Base-by-base conservation (phyloP, 2,888 invertebrate species). In the Pemphredon lugubris region DNA sequence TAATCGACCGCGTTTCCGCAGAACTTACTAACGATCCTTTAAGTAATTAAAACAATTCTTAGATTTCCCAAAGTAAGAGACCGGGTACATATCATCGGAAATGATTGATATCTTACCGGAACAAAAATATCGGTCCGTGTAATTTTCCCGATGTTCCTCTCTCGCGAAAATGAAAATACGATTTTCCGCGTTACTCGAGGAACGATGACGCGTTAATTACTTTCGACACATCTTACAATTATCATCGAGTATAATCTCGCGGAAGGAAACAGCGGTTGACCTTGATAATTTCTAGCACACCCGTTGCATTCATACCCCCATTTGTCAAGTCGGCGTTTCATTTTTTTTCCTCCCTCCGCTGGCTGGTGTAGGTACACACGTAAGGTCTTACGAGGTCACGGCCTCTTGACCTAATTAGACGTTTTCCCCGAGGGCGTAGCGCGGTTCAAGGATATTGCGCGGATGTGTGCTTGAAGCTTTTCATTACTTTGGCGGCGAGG, bases 401-500 rank as follows among this genome's bases (percentile, higher is more conserved):
- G 58, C 58, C 66, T 45, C 59, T 70, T 75, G 73, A 75, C 75
- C 75, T 47, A 70, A 75, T 75, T 75, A 70, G 63, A 70, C 51
- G 16, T 60, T 63, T 51, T 20, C 59, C 61, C 50, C 11, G 60
- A 26, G 65, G 63, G 40, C 55, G 59, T 42, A 60, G 60, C 61
- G 7, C 50, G 64, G 64, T 63, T 72, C 67, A 63, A 67, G 73
- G 55, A 72, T 69, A 72, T 63, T 44, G 57, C 42, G 5, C 44
- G 61, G 47, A 50, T 45, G 55, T 58, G 50, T 32, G 45, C 58
- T 47, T 16, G n/a, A 32, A 58, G 71, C 63, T 67, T 73, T 73
- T 73, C 73, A 67, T 67, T 72, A 67, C 67, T 63, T 55, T 23
- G 67, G 37, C 54, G 44, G 37, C 50, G 39, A 40, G 63, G 54